A percentile compares a stretch with the other conserved stretches of the same genome.
Conservation (phyloP, 2,113 vertebrate species). For the Alligator mississippiensis region DNA sequence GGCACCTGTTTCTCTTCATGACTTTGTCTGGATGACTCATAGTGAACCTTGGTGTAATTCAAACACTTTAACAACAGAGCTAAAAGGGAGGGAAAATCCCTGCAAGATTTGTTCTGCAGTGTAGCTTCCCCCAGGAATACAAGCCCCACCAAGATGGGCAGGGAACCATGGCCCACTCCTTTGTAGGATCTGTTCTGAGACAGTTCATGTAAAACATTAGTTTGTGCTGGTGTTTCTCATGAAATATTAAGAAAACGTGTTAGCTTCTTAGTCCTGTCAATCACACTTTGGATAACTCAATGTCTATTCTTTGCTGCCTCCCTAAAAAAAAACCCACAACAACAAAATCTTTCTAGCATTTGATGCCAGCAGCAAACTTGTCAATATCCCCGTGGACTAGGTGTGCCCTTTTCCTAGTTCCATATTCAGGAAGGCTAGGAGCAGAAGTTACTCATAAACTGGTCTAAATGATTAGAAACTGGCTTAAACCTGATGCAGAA, state of each 20-base stretch:
- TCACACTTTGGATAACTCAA: constrained; percentile 1
- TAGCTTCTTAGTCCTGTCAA: constrained; percentile 35
- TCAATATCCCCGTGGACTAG: neutral
- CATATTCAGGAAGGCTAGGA: neutral
- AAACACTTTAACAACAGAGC: neutral
- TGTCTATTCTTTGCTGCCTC: neutral
- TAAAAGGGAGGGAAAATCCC: neutral
- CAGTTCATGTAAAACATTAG: constrained; percentile 20
- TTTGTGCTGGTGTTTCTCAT: neutral
- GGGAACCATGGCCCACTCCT: neutral
- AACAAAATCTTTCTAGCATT: constrained; percentile 2
- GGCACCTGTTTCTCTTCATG: neutral
- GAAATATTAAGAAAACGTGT: neutral
- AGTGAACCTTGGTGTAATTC: neutral
- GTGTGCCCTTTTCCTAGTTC: neutral
- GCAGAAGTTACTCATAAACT: no score
- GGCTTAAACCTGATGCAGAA: no score
- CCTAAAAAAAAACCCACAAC: neutral
- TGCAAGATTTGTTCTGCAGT: neutral
- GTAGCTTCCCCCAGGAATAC: neutral
- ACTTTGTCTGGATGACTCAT: neutral
- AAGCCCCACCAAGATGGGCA: neutral
- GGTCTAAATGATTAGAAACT: no score
- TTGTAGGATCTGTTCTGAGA: neutral
- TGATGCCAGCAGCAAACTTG: neutral